Evolutionary conservation across 1,140 invertebrate genomes (phyloP), one percentile per base, ranked within the genome.

Genomic region (Homarus americanus): DNA sequence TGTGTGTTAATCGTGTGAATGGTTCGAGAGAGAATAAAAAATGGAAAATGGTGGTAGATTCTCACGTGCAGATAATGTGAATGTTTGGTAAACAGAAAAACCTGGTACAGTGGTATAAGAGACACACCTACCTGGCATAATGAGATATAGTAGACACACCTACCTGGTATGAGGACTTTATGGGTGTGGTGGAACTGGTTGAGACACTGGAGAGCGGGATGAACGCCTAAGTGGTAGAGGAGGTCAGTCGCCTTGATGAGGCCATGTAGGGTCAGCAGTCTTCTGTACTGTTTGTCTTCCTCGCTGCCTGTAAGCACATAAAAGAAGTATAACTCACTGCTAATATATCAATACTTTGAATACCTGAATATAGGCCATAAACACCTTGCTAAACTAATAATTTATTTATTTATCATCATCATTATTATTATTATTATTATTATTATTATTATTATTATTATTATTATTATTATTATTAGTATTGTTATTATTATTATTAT

Each of bases 111-210:
- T 15, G 15, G 44, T 15, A 5, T 49, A 15, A 49, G 44, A 49
- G 44, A 49, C 12, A 49, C 44, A 49, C 44, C 44, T 7, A 49
- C 44, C 44, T 49, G 44, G 44, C 12, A 15, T 7, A 49, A 49
- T 49, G 44, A 49, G 5, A 15, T 15, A 5, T 49, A 15, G 12
- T 24, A 28, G 4, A 32, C 4, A 49, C 9, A n/a, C 79, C 36
- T 20, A 82, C 79, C 79, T 82, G n/a, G 49, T 17, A 82, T 34
- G 10, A 82, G 49, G 79, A 17, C 53, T 15, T 63, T 5, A 20
- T 82, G 79, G 15, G 49, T 63, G 79, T 15, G 4, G 10, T 82
- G 79, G 79, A 63, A 82, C 79, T 63, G 79, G 4, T 63, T 28
- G 9, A 82, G 49, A 17, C n/a, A 82, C 28, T 63, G 79, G 17